Evolutionary conservation across 2,888 invertebrate genomes (phyloP), one percentile per base, ranked within the genome.

Genomic region (Hedya salicella): DNA sequence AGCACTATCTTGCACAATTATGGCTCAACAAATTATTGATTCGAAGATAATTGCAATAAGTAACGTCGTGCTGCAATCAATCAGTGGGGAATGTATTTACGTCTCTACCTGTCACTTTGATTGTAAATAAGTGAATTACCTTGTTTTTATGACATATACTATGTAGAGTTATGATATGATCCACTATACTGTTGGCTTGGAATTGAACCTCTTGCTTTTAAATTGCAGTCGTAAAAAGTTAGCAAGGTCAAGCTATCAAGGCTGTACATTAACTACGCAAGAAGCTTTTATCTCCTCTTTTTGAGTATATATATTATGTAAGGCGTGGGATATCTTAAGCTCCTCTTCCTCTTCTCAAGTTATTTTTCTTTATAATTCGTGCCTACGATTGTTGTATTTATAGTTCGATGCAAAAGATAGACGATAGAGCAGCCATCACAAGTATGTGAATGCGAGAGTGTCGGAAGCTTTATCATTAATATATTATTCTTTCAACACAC

Each of bases 21-120:
- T 57, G 42, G 14, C 17, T 19, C 32, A 30, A 9, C 17, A 13
- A 19, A 42, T 46, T 36, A 36, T 30, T 30, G 39, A 64, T 52
- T 52, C 57, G 19, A 59, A 57, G 13, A n/a, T 64, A 59, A 64
- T 64, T 64, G 50, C 49, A 57, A 49, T 50, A 50, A 19, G 53
- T 48, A 53, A 25, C n/a, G 16, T 50, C 5, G 32, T 56, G 19
- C 50, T 30, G 32, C 44, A 40, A 54, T 54, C 25, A 17, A 42
- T 54, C 54, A 54, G 14, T 11, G 16, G 14, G 39, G 53, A 54
- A 54, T 54, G 19, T 40, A 42, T 54, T 40, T 40, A 40, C 40
- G 54, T 42, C 19, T 54, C 5, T 25, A 54, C 21, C 14, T 40
- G 40, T 21, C 54, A 54, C 14, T 42, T 53, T 14, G 53, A 3